Conservation (phyloP, 2,888 invertebrate genomes). For the Lepidochrysops patricia region DNA sequence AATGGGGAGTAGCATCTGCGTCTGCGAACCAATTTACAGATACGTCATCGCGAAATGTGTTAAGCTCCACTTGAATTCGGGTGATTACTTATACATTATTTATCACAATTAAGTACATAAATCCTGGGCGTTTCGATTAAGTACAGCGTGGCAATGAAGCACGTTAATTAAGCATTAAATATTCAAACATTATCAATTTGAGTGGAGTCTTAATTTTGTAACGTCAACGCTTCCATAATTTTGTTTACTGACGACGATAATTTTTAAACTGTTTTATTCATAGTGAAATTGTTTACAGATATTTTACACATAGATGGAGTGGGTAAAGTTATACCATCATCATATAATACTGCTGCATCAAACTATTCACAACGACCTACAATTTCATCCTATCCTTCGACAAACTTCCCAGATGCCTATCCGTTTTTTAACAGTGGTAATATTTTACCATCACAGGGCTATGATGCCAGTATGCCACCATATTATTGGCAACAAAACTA, state of each 20-base stretch:
- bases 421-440: no score
- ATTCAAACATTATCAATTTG: background rate
- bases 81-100: conserved; percentile 18
- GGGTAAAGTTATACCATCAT: background rate
- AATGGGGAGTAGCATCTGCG: conserved; percentile 27
- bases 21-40: conserved; percentile 29
- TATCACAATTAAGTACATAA: conserved; percentile 1
- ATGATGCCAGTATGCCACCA: background rate
- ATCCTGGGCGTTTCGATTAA: background rate
- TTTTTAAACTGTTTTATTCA: background rate
- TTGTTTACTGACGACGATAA: background rate
- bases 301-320: background rate
- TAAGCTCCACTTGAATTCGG: conserved; percentile 24
- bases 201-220: background rate
- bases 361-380: background rate
- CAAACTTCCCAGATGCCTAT: background rate
- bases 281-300: background rate
- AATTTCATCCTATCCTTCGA: background rate
- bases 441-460: background rate
- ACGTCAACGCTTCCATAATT: background rate
- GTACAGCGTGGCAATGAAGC: background rate
- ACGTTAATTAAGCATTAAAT: conserved; percentile 5
- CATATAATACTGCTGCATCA: background rate
- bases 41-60: conserved; percentile 30
- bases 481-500: background rate